Evolutionary conservation across 92 coral and sea anemone species (phyloP).

Genomic region (Pocillopora grandis): DNA sequence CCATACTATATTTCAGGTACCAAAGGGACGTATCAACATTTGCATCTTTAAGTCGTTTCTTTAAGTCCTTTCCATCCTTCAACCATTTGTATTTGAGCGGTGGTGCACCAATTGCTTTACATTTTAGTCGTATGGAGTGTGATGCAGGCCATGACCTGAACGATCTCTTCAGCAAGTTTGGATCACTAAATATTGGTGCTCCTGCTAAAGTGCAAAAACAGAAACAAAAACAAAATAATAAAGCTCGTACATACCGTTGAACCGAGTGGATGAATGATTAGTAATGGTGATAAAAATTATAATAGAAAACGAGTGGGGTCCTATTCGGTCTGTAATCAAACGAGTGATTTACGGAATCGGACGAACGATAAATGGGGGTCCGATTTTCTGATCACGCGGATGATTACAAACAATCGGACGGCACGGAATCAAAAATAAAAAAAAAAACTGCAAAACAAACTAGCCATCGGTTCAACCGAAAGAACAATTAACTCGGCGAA

Average conservation of each 20-base stretch:
- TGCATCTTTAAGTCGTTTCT: slow-evolving; percentile 71
- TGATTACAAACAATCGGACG: too few relatives aligned
- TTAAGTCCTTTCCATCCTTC: slow-evolving; percentile 69
- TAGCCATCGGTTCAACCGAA: too few relatives aligned
- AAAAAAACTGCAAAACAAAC: neutral
- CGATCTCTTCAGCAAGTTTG: slow-evolving; percentile 50
- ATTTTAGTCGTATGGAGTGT: slow-evolving; percentile 64
- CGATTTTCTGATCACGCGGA: too few relatives aligned
- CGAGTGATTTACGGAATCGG: too few relatives aligned
- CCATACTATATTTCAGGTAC: slow-evolving; percentile 58
- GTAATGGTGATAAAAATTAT: too few relatives aligned
- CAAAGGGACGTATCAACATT: slow-evolving; percentile 74
- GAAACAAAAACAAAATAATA: neutral
- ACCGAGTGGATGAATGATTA: too few relatives aligned
- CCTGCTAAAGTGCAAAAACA: slow-evolving; percentile 23
- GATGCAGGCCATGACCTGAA: slow-evolving; percentile 93
- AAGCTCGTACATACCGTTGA: neutral
- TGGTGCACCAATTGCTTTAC: slow-evolving; percentile 77
- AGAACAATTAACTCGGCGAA: too few relatives aligned
- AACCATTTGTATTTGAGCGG: slow-evolving; percentile 86
- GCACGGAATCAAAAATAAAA: neutral
- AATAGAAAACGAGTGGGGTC: too few relatives aligned
- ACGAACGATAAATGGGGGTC: too few relatives aligned
- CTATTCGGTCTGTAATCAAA: too few relatives aligned
- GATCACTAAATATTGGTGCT: slow-evolving; percentile 59